phyloP scores from a whole-genome alignment of 2,113 vertebrate genomes.

The Pygoscelis adeliae region DNA sequence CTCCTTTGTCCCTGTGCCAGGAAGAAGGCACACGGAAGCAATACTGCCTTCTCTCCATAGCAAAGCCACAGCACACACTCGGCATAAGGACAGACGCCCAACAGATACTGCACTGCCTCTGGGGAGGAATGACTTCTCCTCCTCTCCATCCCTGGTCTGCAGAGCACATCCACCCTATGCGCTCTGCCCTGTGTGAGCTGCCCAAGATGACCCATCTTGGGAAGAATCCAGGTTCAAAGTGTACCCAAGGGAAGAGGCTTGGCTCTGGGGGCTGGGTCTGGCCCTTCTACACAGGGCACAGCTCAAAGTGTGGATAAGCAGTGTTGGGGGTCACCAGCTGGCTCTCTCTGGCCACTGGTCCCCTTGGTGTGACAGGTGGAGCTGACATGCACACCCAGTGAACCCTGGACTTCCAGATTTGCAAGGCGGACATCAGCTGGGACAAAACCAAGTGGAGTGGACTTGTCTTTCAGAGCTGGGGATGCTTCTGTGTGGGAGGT shows the following conservation, averaged over 20 bases:
- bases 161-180: not conserved
- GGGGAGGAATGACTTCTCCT: not conserved
- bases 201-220: not conserved
- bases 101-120: not conserved
- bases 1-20: rapidly evolving
- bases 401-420: not conserved
- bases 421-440: not conserved
- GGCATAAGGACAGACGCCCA: not conserved
- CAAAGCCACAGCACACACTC: not conserved
- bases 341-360: not conserved
- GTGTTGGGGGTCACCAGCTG: not conserved
- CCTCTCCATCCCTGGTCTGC: not conserved
- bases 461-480: not conserved
- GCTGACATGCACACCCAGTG: not conserved
- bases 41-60: not conserved
- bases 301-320: not conserved
- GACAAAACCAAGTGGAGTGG: not conserved
- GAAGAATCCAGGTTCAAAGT: not conserved
- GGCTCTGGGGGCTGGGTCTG: not conserved
- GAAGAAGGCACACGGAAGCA: not conserved
- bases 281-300: not conserved
- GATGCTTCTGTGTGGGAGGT: not conserved
- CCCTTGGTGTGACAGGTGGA: not conserved
- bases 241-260: not conserved
- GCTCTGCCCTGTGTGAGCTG: not conserved